A percentile compares a stretch with the other conserved stretches of the same genome.
These are phyloP conservation scores for Asobara japonica DNA, from an alignment of 1,140 invertebrate species.

Conservation along the genomic window DNA sequence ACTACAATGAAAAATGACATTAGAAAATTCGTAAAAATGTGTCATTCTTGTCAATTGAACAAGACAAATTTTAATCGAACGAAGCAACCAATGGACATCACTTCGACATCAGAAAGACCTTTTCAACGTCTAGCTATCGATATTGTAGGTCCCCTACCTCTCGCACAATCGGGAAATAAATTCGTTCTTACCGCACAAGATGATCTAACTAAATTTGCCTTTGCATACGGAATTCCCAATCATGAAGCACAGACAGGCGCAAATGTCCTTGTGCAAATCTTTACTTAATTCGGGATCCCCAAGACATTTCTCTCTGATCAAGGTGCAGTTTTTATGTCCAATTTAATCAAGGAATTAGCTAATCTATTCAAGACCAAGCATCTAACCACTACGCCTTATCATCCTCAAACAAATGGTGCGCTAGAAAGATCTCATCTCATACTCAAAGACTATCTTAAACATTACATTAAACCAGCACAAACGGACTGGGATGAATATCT, in stretches of 20 bases:
- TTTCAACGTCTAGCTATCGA: constrained; percentile 47
- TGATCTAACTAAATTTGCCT: too few species aligned
- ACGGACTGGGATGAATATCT: constrained; percentile 63
- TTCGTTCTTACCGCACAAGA: too few species aligned
- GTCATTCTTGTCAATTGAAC: too few species aligned
- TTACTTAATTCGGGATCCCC: constrained; percentile 28
- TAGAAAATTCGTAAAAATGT: constrained; percentile 52
- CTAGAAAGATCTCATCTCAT: constrained; percentile 59
- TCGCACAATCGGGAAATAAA: constrained; percentile 41
- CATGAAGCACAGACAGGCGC: constrained; percentile 53
- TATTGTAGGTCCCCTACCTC: constrained; percentile 44
- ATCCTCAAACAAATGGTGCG: too few species aligned
- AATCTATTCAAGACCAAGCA: too few species aligned
- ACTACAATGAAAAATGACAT: constrained; percentile 42
- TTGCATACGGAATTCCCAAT: constrained; percentile 48
- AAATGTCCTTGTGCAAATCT: constrained; percentile 39
- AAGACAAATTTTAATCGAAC: constrained; percentile 44
- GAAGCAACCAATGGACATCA: constrained; percentile 44
- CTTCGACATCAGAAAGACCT: constrained; percentile 40
- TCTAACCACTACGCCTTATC: too few species aligned
- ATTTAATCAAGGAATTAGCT: too few species aligned
- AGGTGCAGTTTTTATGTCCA: too few species aligned
- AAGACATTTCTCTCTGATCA: too few species aligned
- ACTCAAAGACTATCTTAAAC: constrained; percentile 56
- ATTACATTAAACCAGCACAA: constrained; percentile 50